phyloP scores from a whole-genome alignment of 2,113 vertebrate species.

The Dicentrarchus labrax region DNA sequence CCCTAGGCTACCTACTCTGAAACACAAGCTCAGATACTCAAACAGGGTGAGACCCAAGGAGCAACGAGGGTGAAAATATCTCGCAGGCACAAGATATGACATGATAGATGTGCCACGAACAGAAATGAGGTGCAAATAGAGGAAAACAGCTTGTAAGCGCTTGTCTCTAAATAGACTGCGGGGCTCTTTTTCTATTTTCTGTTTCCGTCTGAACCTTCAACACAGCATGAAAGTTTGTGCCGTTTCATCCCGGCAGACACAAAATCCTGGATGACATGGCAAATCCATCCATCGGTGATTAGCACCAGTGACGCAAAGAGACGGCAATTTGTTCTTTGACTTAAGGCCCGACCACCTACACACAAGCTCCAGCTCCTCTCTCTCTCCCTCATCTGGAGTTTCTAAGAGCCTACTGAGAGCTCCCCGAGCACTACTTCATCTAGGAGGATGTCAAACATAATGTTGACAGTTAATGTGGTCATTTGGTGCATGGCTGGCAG shows the following conservation, averaged over 20 bases:
- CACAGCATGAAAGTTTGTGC: conserved; percentile 30
- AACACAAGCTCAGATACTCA: conserved; percentile 57
- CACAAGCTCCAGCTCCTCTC: conserved; percentile 19
- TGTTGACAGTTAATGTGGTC: conserved; percentile 80
- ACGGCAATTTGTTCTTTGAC: conserved; percentile 71
- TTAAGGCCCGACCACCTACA: conserved; percentile 71
- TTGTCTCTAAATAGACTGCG: conserved; percentile 64
- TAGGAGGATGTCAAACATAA: conserved; percentile 76
- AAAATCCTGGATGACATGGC: conserved; percentile 55
- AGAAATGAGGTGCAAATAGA: conserved; percentile 62
- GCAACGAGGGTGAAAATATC: conserved; percentile 68
- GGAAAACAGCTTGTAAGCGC: conserved; percentile 60
- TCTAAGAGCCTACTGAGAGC: conserved; percentile 65
- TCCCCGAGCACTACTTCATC: conserved; percentile 72
- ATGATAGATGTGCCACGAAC: conserved; percentile 61
- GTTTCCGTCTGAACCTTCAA: conserved; percentile 39
- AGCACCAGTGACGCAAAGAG: conserved; percentile 59
- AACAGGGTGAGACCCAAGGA: conserved; percentile 63
- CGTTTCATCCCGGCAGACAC: conserved; percentile 49
- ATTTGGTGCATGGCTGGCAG: conserved; percentile 76
- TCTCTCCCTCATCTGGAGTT: conserved; percentile 37
- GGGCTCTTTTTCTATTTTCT: conserved; percentile 61
- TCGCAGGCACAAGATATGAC: conserved; percentile 54
- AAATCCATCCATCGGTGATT: conserved; percentile 66
- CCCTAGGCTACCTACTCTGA: conserved; percentile 58